Base-by-base conservation (phyloP, 1,140 invertebrate species). In the Lepidurus packardi region DNA sequence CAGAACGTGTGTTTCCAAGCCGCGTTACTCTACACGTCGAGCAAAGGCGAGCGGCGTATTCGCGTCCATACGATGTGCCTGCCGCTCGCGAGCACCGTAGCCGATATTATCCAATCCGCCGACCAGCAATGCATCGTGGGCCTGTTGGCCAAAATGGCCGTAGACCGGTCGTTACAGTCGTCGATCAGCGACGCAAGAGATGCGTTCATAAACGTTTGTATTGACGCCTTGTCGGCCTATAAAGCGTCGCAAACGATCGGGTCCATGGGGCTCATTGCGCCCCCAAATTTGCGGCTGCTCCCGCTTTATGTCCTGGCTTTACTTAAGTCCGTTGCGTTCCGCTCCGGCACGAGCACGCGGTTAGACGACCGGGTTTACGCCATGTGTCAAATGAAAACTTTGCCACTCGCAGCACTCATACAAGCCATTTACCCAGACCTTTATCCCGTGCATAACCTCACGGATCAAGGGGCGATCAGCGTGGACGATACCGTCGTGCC, bases 1-100 rank as follows among this genome's bases (percentile, higher is more conserved):
- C 92, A 94, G 83, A 93, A 89, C 74, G 94, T 97, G 74, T 97
- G 95, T 86, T 98, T 99, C 88, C 98, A 99, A 87, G 97, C 97
- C 7, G 98, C 98, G 16, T 85, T 99, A 65, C 88, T 99, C 0
- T 99, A 99, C 83, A 99, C 98, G 1, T 98, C 96, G 34, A 97
- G 94, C 85, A 97, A 96, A 91, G 97, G 95, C 53, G 98, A 99
- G 87, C 88, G 98, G 80, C 88, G 97, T 80, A 99, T 99, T 83
- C 89, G 98, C 80, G 98, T 99, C 6, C 98, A 99, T 85, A 99
- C 97, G 0, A 84, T 99, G 25, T 97, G 96, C 85, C 84, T 99
- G 78, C 98, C 98, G 21, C 91, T 98, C 7, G 92, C 92, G 0
- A 89, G 89, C 34, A 95, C 90, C 82, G 83, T 98, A 65, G 88